Conservation (phyloP, 2,797 vertebrate species). For the Centroberyx gerrardi region DNA sequence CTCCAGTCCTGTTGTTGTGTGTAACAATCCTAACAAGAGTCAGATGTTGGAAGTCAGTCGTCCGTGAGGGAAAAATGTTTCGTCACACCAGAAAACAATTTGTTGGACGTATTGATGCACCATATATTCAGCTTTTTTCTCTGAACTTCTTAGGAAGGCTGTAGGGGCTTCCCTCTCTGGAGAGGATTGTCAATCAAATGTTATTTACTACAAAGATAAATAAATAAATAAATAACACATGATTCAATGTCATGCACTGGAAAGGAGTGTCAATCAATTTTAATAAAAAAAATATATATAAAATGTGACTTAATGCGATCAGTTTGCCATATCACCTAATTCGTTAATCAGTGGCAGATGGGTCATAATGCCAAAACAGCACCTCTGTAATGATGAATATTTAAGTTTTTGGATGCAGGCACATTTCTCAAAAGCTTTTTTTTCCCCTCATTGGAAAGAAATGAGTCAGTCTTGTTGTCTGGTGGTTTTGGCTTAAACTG, state of each 20-base stretch:
- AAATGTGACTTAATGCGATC: background rate
- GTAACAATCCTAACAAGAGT: conserved; percentile 71
- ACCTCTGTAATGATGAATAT: conserved; percentile 35
- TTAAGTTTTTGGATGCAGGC: conserved; percentile 33
- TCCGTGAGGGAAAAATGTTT: conserved; percentile 71
- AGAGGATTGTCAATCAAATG: conserved; percentile 38
- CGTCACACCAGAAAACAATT: conserved; percentile 83
- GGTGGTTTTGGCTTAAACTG: conserved; percentile 56
- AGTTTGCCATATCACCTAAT: background rate
- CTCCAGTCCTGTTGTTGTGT: conserved; percentile 68
- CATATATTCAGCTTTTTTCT: conserved; percentile 49
- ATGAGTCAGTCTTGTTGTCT: conserved; percentile 61
- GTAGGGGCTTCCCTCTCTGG: conserved; percentile 55
- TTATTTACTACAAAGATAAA: conserved; percentile 29
- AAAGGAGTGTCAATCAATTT: background rate
- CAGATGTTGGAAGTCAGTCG: conserved; percentile 78
- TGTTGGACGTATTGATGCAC: conserved; percentile 72
- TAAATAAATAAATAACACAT: conserved; percentile 10
- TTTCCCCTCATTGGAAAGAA: conserved; percentile 31
- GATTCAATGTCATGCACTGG: background rate
- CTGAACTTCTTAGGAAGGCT: conserved; percentile 50
- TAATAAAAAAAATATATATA: background rate
- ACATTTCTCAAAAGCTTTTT: conserved; percentile 40
- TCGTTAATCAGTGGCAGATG: background rate
- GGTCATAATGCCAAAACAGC: conserved; percentile 4